These are phyloP conservation scores for Seira ritae DNA, from an alignment of 2,888 invertebrate species.

Conservation along the genomic window DNA sequence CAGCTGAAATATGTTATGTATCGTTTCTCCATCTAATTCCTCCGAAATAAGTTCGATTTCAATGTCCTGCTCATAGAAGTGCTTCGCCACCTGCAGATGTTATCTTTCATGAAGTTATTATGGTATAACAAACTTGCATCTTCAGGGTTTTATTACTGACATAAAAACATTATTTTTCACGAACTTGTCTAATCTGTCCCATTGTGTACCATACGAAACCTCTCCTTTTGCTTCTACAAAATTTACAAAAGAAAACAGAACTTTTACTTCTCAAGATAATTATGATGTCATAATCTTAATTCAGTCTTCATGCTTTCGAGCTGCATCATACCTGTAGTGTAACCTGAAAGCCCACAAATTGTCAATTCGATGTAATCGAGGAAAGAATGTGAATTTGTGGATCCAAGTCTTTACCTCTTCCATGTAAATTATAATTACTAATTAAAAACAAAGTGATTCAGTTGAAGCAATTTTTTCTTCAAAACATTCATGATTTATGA, in stretches of 20 bases:
- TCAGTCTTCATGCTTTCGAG: no score
- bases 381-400: neutral
- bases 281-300: no score
- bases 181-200: conserved; percentile 93
- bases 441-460: no score
- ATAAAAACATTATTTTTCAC: conserved; percentile 69
- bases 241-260: no score
- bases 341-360: conserved; percentile 8
- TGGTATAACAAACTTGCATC: conserved; percentile 48
- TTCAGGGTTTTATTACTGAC: no score
- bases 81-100: conserved; percentile 84
- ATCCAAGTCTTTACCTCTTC: neutral
- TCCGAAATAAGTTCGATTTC: conserved; percentile 92
- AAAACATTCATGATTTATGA: neutral
- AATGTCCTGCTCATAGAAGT: conserved; percentile 97
- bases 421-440: no score
- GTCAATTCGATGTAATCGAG: neutral
- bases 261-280: no score
- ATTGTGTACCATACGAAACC: conserved; percentile 98
- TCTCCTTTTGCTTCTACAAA: conserved; percentile 93
- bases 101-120: no score
- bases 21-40: conserved; percentile 86
- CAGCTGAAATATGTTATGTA: conserved; percentile 93
- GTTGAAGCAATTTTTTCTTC: no score
- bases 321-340: neutral